phyloP scores from a whole-genome alignment of 92 coral and sea anemone species.

The Blastomussa wellsi region DNA sequence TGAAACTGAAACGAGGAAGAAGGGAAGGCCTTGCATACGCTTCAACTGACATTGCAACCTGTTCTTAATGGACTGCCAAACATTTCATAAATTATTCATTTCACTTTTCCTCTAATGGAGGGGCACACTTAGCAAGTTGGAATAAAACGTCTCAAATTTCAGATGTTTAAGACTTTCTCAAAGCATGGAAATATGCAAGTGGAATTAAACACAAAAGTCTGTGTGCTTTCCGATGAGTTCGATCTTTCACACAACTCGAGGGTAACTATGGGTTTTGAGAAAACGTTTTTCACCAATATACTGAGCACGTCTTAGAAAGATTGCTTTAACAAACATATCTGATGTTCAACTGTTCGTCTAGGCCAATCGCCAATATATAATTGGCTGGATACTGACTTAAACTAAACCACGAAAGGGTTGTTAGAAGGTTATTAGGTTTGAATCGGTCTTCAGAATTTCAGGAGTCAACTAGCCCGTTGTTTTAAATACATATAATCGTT shows the following conservation, averaged over 20 bases:
- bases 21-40: conserved; percentile 3
- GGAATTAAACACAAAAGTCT: conserved; percentile 15
- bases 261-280: neutral
- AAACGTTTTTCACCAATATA: neutral
- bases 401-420: neutral
- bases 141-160: conserved; percentile 42
- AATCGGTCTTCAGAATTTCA: neutral
- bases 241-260: neutral
- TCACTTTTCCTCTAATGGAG: conserved; percentile 38
- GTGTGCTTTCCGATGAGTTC: neutral
- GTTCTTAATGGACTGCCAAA: conserved; percentile 42
- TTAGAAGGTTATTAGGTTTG: neutral
- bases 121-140: conserved; percentile 33
- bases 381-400: neutral
- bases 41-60: conserved; percentile 36
- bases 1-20: neutral
- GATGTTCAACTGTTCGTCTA: conserved; percentile 24
- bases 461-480: neutral
- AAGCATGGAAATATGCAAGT: conserved; percentile 23
- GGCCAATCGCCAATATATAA: neutral
- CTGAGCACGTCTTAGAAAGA: neutral
- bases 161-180: conserved; percentile 13
- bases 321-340: conserved; percentile 21
- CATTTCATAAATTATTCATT: conserved; percentile 49
- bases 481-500: neutral